Percentiles rank a stretch among this genome's conserved stretches.
Conservation (phyloP, 2,888 invertebrate species). For the Leucoma salicis region DNA sequence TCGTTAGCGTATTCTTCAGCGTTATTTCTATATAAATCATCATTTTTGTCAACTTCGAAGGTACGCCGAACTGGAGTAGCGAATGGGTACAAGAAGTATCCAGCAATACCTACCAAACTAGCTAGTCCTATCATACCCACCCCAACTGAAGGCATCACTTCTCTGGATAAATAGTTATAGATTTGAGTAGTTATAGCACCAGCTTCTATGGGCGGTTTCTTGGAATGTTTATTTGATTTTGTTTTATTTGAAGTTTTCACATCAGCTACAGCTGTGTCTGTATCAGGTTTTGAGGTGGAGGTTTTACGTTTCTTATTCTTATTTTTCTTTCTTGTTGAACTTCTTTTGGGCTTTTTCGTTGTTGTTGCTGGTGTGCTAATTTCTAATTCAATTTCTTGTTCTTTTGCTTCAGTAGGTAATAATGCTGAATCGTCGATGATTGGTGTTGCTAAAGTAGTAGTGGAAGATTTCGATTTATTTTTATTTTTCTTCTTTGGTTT, state of each 20-base stretch:
- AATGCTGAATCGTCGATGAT: conserved; percentile 61
- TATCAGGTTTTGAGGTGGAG: conserved; percentile 59
- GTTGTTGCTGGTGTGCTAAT: conserved; percentile 70
- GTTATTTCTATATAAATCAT: conserved; percentile 85
- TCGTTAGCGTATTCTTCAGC: conserved; percentile 85
- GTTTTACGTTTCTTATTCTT: conserved; percentile 84
- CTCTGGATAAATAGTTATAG: conserved; percentile 89
- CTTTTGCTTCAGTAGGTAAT: conserved; percentile 73
- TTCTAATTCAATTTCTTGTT: conserved; percentile 75
- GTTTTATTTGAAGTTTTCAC: conserved; percentile 82
- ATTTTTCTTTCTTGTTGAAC: conserved; percentile 73
- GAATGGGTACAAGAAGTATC: conserved; percentile 89
- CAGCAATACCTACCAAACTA: conserved; percentile 88
- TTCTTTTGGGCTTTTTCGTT: conserved; percentile 75
- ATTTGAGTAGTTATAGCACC: conserved; percentile 87
- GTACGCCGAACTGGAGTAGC: conserved; percentile 85
- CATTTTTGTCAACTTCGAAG: conserved; percentile 84
- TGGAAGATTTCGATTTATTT: conserved; percentile 57
- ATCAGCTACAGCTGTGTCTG: conserved; percentile 50
- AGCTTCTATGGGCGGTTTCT: conserved; percentile 60
- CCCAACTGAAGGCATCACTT: conserved; percentile 91
- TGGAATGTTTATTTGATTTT: conserved; percentile 62
- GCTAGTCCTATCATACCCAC: conserved; percentile 89
- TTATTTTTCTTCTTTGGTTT: conserved; percentile 73
- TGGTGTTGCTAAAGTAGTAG: conserved; percentile 54